Evolutionary conservation across 2,113 vertebrate species (phyloP).

Genomic region (Pseudorectes ferrugineus): DNA sequence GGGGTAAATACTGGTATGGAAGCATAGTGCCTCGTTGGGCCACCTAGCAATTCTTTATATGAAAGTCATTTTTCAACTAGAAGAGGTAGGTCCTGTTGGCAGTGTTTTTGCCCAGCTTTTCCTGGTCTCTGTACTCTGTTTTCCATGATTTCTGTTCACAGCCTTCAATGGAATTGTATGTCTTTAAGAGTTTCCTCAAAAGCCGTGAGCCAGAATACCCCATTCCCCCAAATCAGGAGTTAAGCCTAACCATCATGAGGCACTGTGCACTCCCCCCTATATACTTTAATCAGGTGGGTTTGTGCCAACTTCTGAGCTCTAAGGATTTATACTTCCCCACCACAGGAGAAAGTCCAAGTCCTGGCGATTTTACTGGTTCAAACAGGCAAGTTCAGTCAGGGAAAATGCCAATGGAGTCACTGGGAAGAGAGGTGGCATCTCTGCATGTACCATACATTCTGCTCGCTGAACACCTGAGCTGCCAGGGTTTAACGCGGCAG

Average conservation of each 20-base stretch:
- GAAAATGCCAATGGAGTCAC: neutral
- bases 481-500: neutral
- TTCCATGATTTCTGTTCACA: neutral
- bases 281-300: neutral
- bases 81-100: neutral
- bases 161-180: neutral
- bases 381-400: neutral
- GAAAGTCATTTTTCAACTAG: neutral
- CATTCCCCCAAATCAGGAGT: neutral
- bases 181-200: neutral
- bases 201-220: neutral
- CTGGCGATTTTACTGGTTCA: neutral
- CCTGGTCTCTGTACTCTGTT: neutral
- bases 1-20: neutral
- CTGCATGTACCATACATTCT: rapidly evolving
- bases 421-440: neutral
- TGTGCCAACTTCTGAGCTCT: neutral
- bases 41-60: neutral
- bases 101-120: neutral
- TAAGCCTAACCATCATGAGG: neutral
- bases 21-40: neutral
- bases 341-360: neutral
- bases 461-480: neutral
- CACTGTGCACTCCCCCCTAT: rapidly evolving
- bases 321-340: neutral